A percentile compares a stretch with the other conserved stretches of the same genome.
phyloP scores from a whole-genome alignment of 2,888 invertebrate genomes.

The Danaus chrysippus region DNA sequence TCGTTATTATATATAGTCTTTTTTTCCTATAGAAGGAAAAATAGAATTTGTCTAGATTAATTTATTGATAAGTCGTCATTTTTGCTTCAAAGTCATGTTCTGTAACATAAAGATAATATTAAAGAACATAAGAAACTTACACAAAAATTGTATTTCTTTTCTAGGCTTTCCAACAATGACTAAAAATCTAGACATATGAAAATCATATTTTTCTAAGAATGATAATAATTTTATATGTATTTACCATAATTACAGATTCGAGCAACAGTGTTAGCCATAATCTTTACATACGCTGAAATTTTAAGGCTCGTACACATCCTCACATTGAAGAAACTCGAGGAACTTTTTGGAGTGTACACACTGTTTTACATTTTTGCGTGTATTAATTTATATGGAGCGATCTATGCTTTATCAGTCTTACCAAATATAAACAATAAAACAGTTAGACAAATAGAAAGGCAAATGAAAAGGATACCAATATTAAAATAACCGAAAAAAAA shows the following conservation, averaged over 20 bases:
- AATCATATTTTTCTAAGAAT: too few species aligned
- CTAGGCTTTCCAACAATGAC: too few species aligned
- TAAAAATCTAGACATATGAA: too few species aligned
- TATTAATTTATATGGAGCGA: conserved; percentile 57
- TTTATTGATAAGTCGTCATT: too few species aligned
- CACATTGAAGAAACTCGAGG: conserved; percentile 55
- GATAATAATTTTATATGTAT: neutral
- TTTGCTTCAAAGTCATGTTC: too few species aligned
- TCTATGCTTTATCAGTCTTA: conserved; percentile 53
- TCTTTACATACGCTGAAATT: conserved; percentile 54
- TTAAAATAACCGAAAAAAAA: conserved; percentile 37
- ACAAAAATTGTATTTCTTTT: too few species aligned
- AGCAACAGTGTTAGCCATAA: conserved; percentile 46
- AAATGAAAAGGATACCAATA: conserved; percentile 54
- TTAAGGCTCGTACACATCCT: conserved; percentile 55
- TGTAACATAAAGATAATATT: too few species aligned
- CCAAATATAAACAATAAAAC: conserved; percentile 50
- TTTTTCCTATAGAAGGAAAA: too few species aligned
- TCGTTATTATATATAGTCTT: too few species aligned
- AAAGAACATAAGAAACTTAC: too few species aligned
- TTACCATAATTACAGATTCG: conserved; percentile 52
- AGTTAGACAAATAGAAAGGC: conserved; percentile 56
- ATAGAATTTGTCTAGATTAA: too few species aligned
- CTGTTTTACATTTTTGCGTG: conserved; percentile 58
- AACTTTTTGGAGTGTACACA: conserved; percentile 55